These are phyloP conservation scores for Heliornis fulica DNA, from an alignment of 2,113 vertebrate species.

Conservation along the genomic window DNA sequence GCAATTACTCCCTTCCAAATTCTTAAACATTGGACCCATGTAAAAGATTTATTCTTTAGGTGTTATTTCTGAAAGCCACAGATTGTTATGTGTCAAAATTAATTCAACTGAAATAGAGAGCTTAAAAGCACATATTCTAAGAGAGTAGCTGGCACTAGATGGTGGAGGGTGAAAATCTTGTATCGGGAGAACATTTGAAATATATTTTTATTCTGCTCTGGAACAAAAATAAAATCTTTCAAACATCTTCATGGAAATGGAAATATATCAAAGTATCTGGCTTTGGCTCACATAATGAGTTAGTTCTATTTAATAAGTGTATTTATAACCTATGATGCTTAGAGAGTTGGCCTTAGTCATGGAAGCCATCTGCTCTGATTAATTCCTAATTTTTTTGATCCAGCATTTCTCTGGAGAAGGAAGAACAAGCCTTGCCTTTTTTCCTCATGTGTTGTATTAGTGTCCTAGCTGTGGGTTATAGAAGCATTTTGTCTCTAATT, in stretches of 20 bases:
- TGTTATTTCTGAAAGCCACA: conserved; percentile 18
- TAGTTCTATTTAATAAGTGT: conserved; percentile 35
- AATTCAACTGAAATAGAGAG: neutral
- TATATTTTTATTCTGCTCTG: conserved; percentile 16
- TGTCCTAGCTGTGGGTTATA: neutral
- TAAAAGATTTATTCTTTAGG: neutral
- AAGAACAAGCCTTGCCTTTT: neutral
- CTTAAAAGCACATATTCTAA: conserved; percentile 5
- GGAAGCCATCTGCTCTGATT: conserved; percentile 21
- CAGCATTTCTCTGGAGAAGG: neutral
- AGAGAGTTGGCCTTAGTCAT: conserved; percentile 14
- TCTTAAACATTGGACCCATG: neutral
- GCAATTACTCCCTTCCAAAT: neutral
- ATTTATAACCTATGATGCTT: conserved; percentile 27
- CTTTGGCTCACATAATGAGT: neutral
- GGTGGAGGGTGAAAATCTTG: neutral
- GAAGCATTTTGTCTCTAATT: neutral
- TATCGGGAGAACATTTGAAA: neutral
- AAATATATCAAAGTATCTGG: neutral
- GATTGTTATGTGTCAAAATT: conserved; percentile 42
- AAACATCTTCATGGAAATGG: neutral
- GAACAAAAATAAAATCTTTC: conserved; percentile 24
- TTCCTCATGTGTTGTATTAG: neutral
- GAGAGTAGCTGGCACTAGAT: neutral
- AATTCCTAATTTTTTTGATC: neutral